Conservation (phyloP, 2,888 invertebrate species). For the Lithophane semibrunnea region DNA sequence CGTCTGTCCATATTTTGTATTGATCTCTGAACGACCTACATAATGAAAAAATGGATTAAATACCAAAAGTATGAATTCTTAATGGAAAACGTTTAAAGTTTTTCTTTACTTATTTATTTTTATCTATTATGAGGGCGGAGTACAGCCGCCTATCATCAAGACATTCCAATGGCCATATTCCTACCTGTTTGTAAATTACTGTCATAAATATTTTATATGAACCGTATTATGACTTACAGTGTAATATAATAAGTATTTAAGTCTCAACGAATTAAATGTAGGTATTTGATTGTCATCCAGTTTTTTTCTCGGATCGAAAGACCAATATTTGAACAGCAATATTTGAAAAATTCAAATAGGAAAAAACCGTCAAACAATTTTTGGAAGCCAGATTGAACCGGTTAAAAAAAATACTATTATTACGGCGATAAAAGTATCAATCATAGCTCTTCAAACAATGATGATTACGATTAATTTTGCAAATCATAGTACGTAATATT, state of each 20-base stretch:
- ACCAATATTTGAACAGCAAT: not conserved
- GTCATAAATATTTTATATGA: not conserved
- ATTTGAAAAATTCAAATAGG: too few species aligned
- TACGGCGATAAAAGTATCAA: not conserved
- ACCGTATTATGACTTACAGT: not conserved
- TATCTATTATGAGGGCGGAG: not conserved
- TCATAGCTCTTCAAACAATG: constrained; percentile 3
- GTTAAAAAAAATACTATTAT: not conserved
- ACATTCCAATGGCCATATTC: not conserved
- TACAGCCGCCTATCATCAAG: too few species aligned
- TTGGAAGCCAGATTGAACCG: not conserved
- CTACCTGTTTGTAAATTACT: not conserved
- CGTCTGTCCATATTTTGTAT: not conserved
- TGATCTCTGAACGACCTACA: not conserved
- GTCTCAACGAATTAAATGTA: not conserved
- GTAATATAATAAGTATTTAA: not conserved
- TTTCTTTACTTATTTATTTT: not conserved
- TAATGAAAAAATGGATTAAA: not conserved
- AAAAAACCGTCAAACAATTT: not conserved
- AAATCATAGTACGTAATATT: not conserved
- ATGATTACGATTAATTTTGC: not conserved
- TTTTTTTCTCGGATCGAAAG: not conserved
- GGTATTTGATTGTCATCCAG: not conserved
- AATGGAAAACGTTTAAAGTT: not conserved
- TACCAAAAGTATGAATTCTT: not conserved